Evolutionary conservation across 2,888 invertebrate species (phyloP), one percentile per base, ranked within the genome.

Genomic region (Drosophila basisetae): DNA sequence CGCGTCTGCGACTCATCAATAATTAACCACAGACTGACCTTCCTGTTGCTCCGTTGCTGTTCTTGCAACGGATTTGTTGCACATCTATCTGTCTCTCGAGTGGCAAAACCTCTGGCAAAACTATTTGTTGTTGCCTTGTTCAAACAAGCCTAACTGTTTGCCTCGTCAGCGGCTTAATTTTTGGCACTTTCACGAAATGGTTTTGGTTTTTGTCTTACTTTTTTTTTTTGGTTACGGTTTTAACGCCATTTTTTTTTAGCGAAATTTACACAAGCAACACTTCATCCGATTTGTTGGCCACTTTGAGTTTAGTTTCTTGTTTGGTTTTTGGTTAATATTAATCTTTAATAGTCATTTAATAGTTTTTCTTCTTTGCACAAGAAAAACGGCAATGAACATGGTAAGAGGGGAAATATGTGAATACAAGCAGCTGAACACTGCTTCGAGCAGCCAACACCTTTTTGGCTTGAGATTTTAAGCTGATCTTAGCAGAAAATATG

Each of bases 11-110:
- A 50, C 68, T 73, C 81, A 67, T 86, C 82, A 79, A 86, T 77
- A 89, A 85, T 89, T 83, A 85, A 83, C 89, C 86, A 75, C 83
- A 75, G 64, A 54, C 73, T 83, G 90, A 84, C 91, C 90, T 90
- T 76, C 67, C 65, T 35, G 54, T 11, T 61, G 53, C 63, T 52
- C 55, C 35, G 35, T 35, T 35, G 54, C 25, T 66, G 31, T 68
- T 78, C 61, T 18, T 59, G 30, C 69, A 68, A 68, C 80, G 68
- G 63, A 66, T 56, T 84, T 78, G 52, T 54, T 70, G 43, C 41
- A 59, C n/a, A 62, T 47, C 54, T 16, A 18, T 16, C 35, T 28
- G 16, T 18, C 31, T 25, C 31, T 69, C n/a, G 22, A 25, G 22
- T 25, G 47, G 47, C 33, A 25, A 25, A 35, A 10, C 30, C 6